Conservation (phyloP, 2,888 invertebrate genomes). For the Meteorus cinctellus region DNA sequence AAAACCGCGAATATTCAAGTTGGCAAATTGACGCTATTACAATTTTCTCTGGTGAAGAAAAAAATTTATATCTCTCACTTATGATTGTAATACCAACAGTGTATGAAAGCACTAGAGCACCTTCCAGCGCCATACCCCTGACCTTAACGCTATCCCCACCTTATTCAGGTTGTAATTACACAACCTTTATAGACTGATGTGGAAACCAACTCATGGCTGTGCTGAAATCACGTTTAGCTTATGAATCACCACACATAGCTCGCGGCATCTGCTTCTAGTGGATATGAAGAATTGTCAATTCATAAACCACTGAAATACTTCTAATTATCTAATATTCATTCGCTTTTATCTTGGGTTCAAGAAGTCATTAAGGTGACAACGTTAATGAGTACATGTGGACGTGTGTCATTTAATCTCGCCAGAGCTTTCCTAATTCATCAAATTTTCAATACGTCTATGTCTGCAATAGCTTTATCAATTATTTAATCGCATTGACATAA, state of each 20-base stretch:
- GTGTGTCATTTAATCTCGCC: neutral
- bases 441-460: neutral
- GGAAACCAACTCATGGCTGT: conserved; percentile 57
- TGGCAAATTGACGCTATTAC: neutral
- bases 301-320: neutral
- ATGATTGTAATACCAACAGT: neutral
- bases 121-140: conserved; percentile 65
- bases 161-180: conserved; percentile 60
- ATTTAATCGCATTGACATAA: neutral
- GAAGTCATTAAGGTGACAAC: neutral
- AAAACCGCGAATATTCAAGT: conserved; percentile 1
- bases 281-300: neutral
- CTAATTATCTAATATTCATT: conserved; percentile 18
- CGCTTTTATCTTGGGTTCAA: neutral
- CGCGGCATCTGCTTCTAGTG: neutral
- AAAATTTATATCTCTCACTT: neutral
- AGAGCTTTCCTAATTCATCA: neutral
- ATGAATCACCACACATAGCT: conserved; percentile 9
- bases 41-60: neutral
- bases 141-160: conserved; percentile 64
- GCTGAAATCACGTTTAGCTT: conserved; percentile 43
- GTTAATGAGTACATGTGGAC: neutral
- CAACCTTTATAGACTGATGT: conserved; percentile 63
- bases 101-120: conserved; percentile 23
- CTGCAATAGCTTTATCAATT: neutral